Evolutionary conservation across 1,140 invertebrate genomes (phyloP), one percentile per base, ranked within the genome.

Genomic region (Oncopeltus fasciatus): DNA sequence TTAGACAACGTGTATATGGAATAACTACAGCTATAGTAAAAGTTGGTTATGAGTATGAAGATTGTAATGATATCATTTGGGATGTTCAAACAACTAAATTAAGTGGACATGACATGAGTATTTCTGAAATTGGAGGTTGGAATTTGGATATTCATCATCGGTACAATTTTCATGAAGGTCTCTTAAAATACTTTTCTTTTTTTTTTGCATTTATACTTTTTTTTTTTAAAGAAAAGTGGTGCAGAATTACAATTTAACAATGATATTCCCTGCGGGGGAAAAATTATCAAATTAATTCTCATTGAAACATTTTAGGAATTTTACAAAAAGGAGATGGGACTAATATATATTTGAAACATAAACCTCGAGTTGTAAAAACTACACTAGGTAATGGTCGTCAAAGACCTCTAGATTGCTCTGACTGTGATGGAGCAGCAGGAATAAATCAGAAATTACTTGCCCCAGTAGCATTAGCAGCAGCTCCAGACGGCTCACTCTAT

Each of bases 131-230:
- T 21, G 93, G 93, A 1, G 92, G 91, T 8, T 98, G 95, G 95
- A 96, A 96, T 74, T 74, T 98, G 59, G 92, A 97, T 71, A 93
- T 97, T 67, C 95, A 98, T 76, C 95, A 98, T 70, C 80, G 92
- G 66, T 96, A 97, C 73, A 97, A 98, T 72, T 95, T 95, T 81
- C 92, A 95, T 72, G 93, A 96, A 79, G 94, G 90, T n/a, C n/a
- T 38, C 31, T 38, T 38, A 38, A 38, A 38, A 38, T 38, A 38
- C 31, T n/a, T n/a, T n/a, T n/a, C n/a, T n/a, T n/a, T n/a, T n/a
- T n/a, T n/a, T n/a, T n/a, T n/a, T n/a, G n/a, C n/a, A n/a, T n/a
- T n/a, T n/a, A n/a, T n/a, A n/a, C n/a, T n/a, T n/a, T n/a, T n/a
- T n/a, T n/a, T n/a, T n/a, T n/a, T n/a, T n/a, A n/a, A n/a, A n/a